A percentile compares a stretch with the other conserved stretches of the same genome.
Evolutionary conservation across 2,797 vertebrate species (phyloP).

Genomic region (Thalassophryne amazonica): DNA sequence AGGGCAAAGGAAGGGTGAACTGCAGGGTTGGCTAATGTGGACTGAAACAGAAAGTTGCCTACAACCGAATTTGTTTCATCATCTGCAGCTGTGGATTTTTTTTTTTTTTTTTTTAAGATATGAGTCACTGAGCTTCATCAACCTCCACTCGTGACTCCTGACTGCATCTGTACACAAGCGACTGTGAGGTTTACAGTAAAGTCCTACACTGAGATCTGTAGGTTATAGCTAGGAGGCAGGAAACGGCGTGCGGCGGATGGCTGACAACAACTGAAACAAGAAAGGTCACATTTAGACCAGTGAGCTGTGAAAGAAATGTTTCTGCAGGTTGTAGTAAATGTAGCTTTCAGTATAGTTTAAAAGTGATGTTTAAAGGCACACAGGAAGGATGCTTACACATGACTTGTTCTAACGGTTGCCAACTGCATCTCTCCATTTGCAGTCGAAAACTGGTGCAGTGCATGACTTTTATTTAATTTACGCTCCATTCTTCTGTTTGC

Average conservation of each 20-base stretch:
- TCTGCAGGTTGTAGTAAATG: not conserved
- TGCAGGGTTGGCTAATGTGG: slow-evolving; percentile 1
- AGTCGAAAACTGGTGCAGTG: not conserved
- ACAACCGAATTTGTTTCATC: slow-evolving; percentile 48
- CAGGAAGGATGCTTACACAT: not conserved
- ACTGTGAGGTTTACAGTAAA: slow-evolving; percentile 26
- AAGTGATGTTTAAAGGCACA: slow-evolving; percentile 5
- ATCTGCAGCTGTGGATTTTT: slow-evolving; percentile 66
- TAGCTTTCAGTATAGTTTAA: not conserved
- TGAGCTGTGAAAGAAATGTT: not conserved
- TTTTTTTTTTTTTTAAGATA: slow-evolving; percentile 59
- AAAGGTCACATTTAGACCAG: not conserved
- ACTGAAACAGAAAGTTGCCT: slow-evolving; percentile 52
- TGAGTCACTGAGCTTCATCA: slow-evolving; percentile 55
- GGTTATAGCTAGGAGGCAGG: slow-evolving; percentile 30
- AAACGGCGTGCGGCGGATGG: slow-evolving; percentile 24
- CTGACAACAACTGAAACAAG: not conserved
- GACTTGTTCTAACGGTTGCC: not conserved
- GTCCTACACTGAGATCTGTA: slow-evolving; percentile 9
- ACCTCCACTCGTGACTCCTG: slow-evolving; percentile 24
- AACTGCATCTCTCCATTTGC: not conserved
- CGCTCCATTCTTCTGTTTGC: slow-evolving; percentile 14
- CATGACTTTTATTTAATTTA: slow-evolving; percentile 5
- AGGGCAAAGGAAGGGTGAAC: not conserved
- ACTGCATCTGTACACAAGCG: slow-evolving; percentile 1